Base-by-base conservation (phyloP, 2,797 vertebrate species). In the Darevskia nairensis region DNA sequence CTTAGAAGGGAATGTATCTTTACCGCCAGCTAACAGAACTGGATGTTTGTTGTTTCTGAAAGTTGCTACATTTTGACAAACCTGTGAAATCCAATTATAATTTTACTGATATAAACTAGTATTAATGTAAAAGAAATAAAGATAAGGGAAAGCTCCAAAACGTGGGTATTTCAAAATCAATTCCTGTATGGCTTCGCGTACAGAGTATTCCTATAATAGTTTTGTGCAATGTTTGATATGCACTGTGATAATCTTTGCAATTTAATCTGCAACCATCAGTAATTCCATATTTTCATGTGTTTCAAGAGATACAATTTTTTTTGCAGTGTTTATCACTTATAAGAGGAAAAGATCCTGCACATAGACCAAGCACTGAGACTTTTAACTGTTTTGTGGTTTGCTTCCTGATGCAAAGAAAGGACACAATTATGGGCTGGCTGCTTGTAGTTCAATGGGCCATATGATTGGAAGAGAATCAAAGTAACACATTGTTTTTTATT, bases 271-370 rank as follows among this genome's bases (percentile, higher is more conserved):
- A 92, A 86, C 83, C 59, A 25, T 89, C 76, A 83, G 80, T 35
- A 21, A 75, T 74, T 86, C 84, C 50, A 74, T 89, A 81, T 76
- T 27, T 82, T 86, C n/a, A 89, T 90, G 1, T 90, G 15, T 23
- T 89, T 88, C 86, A 69, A 61, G 72, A 76, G n/a, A 76, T 84
- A 82, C 69, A 32, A 80, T n/a, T n/a, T 55, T 55, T 76, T 84
- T 79, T 71, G 46, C 0, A 0, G 10, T 27, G 7, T 86, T 83
- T 85, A 88, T 89, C 81, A 68, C 27, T 86, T 92, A 84, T 10
- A 91, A 66, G 11, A 91, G n/a, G 69, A 90, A 78, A 66, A 86
- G 39, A 78, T 89, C 87, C 90, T 50, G 44, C 89, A 50, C 35
- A 80, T 90, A 76, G 29, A 86, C 25, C 69, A 76, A 55, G 79